Conservation (phyloP, 2,113 vertebrate species). For the Hemicordylus capensis region DNA sequence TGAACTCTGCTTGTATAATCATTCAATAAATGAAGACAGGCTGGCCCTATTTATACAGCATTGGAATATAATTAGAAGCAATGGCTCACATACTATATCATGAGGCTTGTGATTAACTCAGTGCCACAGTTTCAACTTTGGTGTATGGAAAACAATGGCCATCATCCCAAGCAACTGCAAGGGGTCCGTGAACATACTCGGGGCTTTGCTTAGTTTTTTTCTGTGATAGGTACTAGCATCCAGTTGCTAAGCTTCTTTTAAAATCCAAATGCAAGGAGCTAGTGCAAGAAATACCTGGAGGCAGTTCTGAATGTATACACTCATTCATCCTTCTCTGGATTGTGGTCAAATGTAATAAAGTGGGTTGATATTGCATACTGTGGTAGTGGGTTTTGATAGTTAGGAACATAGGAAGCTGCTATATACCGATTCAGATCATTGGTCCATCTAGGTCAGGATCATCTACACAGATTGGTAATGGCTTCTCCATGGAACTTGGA, state of each 20-base stretch:
- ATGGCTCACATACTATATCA: not conserved
- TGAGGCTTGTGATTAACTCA: not conserved
- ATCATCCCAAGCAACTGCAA: not conserved
- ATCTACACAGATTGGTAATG: no score
- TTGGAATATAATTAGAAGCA: not conserved
- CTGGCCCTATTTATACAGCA: not conserved
- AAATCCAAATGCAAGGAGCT: not conserved
- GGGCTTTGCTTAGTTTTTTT: no score
- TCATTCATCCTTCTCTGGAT: not conserved
- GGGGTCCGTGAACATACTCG: no score
- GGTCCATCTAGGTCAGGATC: no score
- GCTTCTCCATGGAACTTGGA: no score
- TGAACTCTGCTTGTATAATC: not conserved
- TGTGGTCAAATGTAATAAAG: not conserved
- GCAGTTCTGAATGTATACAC: not conserved
- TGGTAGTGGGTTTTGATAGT: not conserved
- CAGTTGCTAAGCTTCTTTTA: not conserved
- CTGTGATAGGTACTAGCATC: not conserved
- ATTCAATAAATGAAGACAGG: not conserved
- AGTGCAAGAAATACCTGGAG: not conserved
- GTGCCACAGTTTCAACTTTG: accelerated
- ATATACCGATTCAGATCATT: no score
- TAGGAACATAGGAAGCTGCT: no score
- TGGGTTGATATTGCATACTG: not conserved
- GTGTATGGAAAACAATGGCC: not conserved